phyloP scores from a whole-genome alignment of 2,888 invertebrate genomes.

The Frankliniella intonsa region DNA sequence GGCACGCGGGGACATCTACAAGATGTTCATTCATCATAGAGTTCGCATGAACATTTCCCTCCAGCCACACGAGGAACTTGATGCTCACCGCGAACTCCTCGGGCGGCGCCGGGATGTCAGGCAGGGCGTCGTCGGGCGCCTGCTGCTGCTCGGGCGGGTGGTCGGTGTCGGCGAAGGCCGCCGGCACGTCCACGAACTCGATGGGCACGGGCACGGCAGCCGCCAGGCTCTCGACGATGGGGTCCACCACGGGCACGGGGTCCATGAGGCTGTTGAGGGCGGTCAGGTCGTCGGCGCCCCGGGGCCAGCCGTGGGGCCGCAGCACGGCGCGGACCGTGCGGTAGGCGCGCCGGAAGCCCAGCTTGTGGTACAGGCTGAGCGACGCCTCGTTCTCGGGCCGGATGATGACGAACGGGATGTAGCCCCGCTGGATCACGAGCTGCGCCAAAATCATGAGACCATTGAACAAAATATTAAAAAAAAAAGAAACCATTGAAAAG shows the following conservation, averaged over 20 bases:
- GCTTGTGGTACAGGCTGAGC: slow-evolving; percentile 73
- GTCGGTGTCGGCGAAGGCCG: not conserved
- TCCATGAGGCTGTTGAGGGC: not conserved
- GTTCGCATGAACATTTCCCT: not conserved
- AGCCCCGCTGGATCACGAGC: slow-evolving; percentile 64
- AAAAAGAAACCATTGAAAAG: no score
- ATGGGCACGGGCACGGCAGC: not conserved
- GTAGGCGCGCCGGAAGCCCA: slow-evolving; percentile 75
- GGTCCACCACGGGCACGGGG: not conserved
- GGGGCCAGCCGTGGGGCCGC: slow-evolving; percentile 49
- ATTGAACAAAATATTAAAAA: no score
- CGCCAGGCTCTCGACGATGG: not conserved
- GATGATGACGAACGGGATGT: slow-evolving; percentile 81
- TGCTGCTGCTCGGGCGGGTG: not conserved
- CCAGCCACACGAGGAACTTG: not conserved
- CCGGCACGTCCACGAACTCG: slow-evolving; percentile 24
- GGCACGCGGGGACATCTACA: not conserved
- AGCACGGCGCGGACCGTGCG: slow-evolving; percentile 76
- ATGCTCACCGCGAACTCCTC: not conserved
- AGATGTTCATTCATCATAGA: not conserved
- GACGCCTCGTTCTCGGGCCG: slow-evolving; percentile 83
- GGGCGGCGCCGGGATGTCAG: not conserved
- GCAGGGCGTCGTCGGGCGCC: not conserved
- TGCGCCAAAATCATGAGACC: not conserved
- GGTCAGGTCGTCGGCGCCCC: not conserved